Percentiles rank a stretch among this genome's conserved stretches.
Evolutionary conservation across 2,113 vertebrate genomes (phyloP).

Genomic region (Lucifuga dentata): DNA sequence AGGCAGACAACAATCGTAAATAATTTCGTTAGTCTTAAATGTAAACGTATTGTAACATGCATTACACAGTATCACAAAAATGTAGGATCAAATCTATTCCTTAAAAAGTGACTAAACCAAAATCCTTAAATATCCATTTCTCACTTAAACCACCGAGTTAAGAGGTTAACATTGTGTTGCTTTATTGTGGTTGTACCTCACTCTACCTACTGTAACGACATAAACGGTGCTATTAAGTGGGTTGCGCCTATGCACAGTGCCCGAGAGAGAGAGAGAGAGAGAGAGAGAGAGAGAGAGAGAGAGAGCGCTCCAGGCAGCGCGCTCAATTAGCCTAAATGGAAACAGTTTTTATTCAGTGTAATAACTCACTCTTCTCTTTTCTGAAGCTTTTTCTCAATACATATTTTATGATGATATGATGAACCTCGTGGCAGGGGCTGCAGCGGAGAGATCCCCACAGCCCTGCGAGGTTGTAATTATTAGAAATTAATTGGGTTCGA

Average conservation of each 20-base stretch:
- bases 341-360: conserved; percentile 92
- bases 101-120: not conserved
- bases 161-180: conserved; percentile 90
- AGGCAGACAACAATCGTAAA: rapidly evolving
- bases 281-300: conserved; percentile 74
- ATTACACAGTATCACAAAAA: no score
- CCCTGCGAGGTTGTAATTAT: conserved; percentile 93
- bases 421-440: conserved; percentile 86
- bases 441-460: conserved; percentile 82
- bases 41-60: no score
- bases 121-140: conserved; percentile 69
- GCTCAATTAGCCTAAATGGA: conserved; percentile 95
- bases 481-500: conserved; percentile 97
- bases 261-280: conserved; percentile 65
- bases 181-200: conserved; percentile 91
- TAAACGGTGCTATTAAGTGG: conserved; percentile 89
- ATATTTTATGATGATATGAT: conserved; percentile 90
- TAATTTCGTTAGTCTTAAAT: not conserved
- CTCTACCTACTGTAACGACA: conserved; percentile 87
- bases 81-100: not conserved
- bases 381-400: conserved; percentile 86
- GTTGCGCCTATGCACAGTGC: conserved; percentile 77
- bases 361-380: conserved; percentile 88
- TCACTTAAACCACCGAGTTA: conserved; percentile 82
- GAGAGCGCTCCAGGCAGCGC: conserved; percentile 78